A percentile compares a stretch with the other conserved stretches of the same genome.
phyloP scores from a whole-genome alignment of 53 echinoderm and acorn worm genomes.

The Astropecten irregularis region DNA sequence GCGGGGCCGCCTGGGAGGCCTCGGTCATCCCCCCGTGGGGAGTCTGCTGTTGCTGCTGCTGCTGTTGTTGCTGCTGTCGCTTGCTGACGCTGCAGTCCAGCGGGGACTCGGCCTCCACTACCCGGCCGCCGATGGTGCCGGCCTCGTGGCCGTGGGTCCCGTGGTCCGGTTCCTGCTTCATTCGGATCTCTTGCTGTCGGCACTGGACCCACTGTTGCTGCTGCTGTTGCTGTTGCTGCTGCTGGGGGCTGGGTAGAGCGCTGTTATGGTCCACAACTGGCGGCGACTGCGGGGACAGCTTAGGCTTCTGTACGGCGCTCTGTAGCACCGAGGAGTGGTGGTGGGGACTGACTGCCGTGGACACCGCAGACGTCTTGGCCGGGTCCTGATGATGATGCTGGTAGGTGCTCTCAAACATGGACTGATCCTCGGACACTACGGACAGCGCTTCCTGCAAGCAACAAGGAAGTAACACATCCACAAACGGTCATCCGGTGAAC shows the following conservation, averaged over 20 bases:
- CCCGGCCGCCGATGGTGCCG: conserved; percentile 50
- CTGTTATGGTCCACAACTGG: conserved; percentile 22
- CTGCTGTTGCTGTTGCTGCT: conserved; percentile 39
- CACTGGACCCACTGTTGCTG: conserved; percentile 67
- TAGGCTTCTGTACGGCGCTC: conserved; percentile 64
- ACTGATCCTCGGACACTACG: conserved; percentile 92
- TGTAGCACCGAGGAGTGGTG: conserved; percentile 42
- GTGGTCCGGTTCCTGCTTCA: conserved; percentile 87
- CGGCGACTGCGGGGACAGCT: conserved; percentile 49
- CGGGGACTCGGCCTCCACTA: conserved; percentile 78
- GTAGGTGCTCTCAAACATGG: conserved; percentile 79
- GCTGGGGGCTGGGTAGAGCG: conserved; percentile 34
- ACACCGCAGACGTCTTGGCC: conserved; percentile 53
- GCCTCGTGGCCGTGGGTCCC: conserved; percentile 39
- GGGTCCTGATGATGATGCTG: conserved; percentile 50
- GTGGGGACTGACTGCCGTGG: conserved; percentile 55
- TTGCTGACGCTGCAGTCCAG: conserved; percentile 89
- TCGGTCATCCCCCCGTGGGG: conserved; percentile 69
- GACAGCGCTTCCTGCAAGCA: conserved; percentile 86
- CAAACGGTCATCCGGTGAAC: no score
- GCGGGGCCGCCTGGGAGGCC: conserved; percentile 82
- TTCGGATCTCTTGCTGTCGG: conserved; percentile 60
- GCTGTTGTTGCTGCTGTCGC: no score
- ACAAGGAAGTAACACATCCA: neutral
- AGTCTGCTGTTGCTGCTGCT: no score